phyloP scores from a whole-genome alignment of 1,140 invertebrate species.

The Zaprionus africanus region DNA sequence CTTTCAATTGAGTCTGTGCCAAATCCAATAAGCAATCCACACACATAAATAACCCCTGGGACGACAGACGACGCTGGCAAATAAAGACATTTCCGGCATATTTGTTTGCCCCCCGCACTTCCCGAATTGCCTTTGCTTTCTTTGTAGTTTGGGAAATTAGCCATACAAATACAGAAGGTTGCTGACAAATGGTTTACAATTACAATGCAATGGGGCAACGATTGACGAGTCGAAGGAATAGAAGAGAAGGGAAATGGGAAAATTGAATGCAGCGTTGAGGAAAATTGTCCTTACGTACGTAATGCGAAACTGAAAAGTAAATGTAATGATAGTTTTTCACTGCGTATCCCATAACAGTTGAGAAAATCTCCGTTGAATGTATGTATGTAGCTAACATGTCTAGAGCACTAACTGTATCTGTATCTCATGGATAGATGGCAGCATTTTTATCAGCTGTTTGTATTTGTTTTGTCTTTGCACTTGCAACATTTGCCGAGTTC shows the following conservation, averaged over 20 bases:
- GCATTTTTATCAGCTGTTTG: conserved; percentile 78
- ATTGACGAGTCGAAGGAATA: conserved; percentile 8
- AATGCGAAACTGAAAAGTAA: conserved; percentile 46
- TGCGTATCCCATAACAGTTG: conserved; percentile 17
- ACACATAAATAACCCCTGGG: conserved; percentile 53
- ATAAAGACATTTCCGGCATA: conserved; percentile 76
- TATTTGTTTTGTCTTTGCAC: conserved; percentile 64
- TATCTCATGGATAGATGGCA: conserved; percentile 58
- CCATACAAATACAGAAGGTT: conserved; percentile 56
- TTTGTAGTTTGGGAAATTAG: conserved; percentile 51
- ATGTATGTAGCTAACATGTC: conserved; percentile 51
- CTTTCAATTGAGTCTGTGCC: conserved; percentile 42
- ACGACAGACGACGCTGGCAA: conserved; percentile 58
- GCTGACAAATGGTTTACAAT: conserved; percentile 81
- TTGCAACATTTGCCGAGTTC: conserved; percentile 75
- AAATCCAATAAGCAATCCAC: conserved; percentile 63
- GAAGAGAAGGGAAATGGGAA: conserved; percentile 13
- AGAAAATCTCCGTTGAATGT: conserved; percentile 25
- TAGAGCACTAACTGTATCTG: conserved; percentile 23
- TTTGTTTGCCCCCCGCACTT: conserved; percentile 14
- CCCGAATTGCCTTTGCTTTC: background rate
- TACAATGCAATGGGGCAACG: conserved; percentile 62
- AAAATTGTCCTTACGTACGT: conserved; percentile 52
- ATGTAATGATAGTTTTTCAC: conserved; percentile 47
- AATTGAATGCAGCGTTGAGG: conserved; percentile 48